Base-by-base conservation (phyloP, 2,888 invertebrate genomes). In the Scaptomyza reducta region DNA sequence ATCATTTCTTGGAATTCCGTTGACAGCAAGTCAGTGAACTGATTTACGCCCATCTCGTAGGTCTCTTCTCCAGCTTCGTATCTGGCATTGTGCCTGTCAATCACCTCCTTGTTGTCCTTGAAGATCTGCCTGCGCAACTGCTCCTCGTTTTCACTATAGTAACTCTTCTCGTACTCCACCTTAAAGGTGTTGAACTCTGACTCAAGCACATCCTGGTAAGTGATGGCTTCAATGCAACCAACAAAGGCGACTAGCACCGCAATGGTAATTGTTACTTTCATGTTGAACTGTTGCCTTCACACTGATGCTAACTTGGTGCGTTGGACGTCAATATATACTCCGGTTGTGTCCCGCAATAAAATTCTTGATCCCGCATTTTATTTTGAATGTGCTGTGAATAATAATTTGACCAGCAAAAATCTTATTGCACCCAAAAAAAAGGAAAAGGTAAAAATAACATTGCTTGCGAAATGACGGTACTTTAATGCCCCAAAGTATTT, bases 11-110 rank as follows among this genome's bases (percentile, higher is more conserved):
- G 84, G 90, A 97, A 97, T 92, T 97, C 97, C 77, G 96, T 95
- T 87, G 95, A 95, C 76, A 97, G 93, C 95, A 97, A 93, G 92
- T 97, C 97, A n/a, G n/a, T n/a, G n/a, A n/a, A n/a, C n/a, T n/a
- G n/a, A n/a, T n/a, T n/a, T n/a, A n/a, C n/a, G n/a, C 92, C 93
- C 73, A 97, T 91, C 88, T 94, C 94, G 92, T 92, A 97, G 1
- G 94, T 87, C 40, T 94, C 94, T 50, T 93, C 90, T 0, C 96
- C 96, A 84, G 92, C 90, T 81, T 94, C 94, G 91, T 92, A 96
- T 62, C 93, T 92, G 88, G 94, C 94, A 93, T 98, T 98, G 91
- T 98, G 97, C 86, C 94, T 94, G 38, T 96, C 96, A 82, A 98
- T 95, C 90, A 94, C 94, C 86, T 95, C 94, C 84, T 95, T 95